phyloP scores from a whole-genome alignment of 2,797 vertebrate genomes.

The Onychomys arenicola region DNA sequence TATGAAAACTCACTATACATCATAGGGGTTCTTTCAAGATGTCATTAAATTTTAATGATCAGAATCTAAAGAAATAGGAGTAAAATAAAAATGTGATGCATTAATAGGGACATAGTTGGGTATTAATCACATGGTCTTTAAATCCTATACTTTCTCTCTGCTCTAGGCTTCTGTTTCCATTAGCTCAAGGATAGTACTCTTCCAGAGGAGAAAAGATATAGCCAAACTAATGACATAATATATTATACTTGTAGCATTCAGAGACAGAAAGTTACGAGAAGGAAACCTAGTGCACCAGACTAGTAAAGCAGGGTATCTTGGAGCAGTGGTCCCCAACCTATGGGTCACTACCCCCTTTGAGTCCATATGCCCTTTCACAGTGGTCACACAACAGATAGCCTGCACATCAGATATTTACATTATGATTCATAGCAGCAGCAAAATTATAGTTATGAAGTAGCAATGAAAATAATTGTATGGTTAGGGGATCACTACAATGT shows the following conservation, averaged over 20 bases:
- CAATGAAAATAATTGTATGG: not conserved
- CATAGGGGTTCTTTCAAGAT: not conserved
- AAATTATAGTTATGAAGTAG: not conserved
- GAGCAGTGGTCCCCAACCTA: not conserved
- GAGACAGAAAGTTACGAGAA: not conserved
- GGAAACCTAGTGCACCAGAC: not conserved
- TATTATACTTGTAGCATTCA: not conserved
- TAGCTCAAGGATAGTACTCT: not conserved
- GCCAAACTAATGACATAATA: not conserved
- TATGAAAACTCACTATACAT: not conserved
- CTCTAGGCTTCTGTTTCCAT: not conserved
- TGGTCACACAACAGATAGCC: not conserved
- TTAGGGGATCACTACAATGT: not conserved
- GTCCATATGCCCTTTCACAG: not conserved
- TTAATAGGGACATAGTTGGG: not conserved
- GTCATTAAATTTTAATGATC: not conserved
- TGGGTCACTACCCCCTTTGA: not conserved
- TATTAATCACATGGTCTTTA: slow-evolving; percentile 12
- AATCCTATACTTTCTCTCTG: not conserved
- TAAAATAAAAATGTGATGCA: not conserved
- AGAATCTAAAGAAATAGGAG: not conserved
- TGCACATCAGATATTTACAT: not conserved
- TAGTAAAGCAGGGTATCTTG: not conserved
- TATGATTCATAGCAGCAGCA: not conserved
- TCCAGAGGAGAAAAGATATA: not conserved